phyloP scores from a whole-genome alignment of 2,113 vertebrate genomes.

The Petrocephalus microphthalmus region DNA sequence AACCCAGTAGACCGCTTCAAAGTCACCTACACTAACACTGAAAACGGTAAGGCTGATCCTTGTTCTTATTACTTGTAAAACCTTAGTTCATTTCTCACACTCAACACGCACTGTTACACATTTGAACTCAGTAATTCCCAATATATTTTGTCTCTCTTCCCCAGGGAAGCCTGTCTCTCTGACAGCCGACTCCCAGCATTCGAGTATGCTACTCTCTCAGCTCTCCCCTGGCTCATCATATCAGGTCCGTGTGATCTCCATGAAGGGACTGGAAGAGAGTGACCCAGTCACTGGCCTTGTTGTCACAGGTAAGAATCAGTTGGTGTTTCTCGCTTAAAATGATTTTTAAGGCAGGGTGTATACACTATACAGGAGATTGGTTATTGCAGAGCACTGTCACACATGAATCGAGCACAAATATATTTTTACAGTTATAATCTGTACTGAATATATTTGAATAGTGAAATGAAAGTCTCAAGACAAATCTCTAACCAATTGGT shows the following conservation, averaged over 20 bases:
- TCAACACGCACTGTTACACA: not conserved
- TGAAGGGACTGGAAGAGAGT: constrained; percentile 64
- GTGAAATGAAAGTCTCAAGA: not conserved
- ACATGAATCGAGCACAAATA: not conserved
- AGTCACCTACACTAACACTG: constrained; percentile 56
- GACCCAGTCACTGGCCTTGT: constrained; percentile 65
- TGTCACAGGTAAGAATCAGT: constrained; percentile 62
- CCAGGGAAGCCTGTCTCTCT: constrained; percentile 68
- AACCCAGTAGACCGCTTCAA: constrained; percentile 47
- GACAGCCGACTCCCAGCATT: constrained; percentile 49
- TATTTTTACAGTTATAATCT: not conserved
- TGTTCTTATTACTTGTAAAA: not conserved
- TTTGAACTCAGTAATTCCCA: not conserved
- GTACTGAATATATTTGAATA: not conserved
- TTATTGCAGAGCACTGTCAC: not conserved
- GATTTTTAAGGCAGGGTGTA: not conserved
- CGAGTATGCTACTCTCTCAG: constrained; percentile 53
- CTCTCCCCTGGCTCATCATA: constrained; percentile 67
- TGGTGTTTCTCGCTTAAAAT: not conserved
- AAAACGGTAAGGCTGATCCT: not conserved
- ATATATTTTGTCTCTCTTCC: not conserved
- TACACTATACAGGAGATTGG: not conserved
- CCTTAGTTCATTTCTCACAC: not conserved
- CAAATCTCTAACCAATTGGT: not conserved
- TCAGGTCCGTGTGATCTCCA: constrained; percentile 65